phyloP scores from a whole-genome alignment of 2,113 vertebrate species.

The Regulus satrapa region DNA sequence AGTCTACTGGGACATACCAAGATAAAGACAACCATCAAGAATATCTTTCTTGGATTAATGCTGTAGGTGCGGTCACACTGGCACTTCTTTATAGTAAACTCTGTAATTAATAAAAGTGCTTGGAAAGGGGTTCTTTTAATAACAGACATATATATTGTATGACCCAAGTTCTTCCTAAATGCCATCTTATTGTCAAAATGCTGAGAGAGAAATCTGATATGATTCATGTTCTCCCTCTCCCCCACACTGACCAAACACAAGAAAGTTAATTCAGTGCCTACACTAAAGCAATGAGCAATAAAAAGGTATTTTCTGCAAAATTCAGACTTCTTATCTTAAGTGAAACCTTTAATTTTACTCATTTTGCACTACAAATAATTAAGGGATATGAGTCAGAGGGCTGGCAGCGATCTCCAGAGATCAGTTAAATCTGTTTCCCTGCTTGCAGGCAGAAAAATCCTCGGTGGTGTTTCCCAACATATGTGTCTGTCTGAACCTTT shows the following conservation, averaged over 20 bases:
- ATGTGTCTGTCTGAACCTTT: not conserved
- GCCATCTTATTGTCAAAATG: slow-evolving; percentile 28
- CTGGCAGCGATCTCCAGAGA: not conserved
- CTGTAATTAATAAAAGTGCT: slow-evolving; percentile 32
- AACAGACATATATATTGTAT: slow-evolving; percentile 26
- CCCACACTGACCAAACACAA: not conserved
- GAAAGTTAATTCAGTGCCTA: not conserved
- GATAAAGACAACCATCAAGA: not conserved
- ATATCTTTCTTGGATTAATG: not conserved
- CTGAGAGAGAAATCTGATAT: not conserved
- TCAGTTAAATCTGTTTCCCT: not conserved
- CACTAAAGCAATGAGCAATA: not conserved
- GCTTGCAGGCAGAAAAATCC: not conserved
- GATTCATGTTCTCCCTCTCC: slow-evolving; percentile 5
- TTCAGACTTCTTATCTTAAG: not conserved
- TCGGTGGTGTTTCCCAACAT: not conserved
- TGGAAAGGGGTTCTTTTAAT: slow-evolving; percentile 20
- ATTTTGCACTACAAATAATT: slow-evolving; percentile 4
- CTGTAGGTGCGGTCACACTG: not conserved
- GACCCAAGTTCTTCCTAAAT: slow-evolving; percentile 31
- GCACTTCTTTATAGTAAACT: not conserved
- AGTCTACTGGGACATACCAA: not conserved
- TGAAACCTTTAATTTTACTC: not conserved
- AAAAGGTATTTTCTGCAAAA: not conserved
- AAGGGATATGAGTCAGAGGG: not conserved